phyloP scores from a whole-genome alignment of 1,140 invertebrate genomes.

The Caenorhabditis briggsae region DNA sequence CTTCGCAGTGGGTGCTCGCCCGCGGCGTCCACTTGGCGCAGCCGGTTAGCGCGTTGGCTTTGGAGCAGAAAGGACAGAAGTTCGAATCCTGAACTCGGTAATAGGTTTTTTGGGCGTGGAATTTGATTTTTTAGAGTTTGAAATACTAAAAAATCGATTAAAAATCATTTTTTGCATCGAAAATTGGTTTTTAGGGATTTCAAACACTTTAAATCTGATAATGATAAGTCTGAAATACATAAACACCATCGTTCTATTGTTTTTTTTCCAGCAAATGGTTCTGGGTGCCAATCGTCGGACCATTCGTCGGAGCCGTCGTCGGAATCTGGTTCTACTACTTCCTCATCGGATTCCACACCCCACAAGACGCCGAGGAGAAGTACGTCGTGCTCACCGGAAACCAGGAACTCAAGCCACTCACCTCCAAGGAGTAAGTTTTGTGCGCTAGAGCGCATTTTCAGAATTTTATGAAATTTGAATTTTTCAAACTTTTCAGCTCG shows the following conservation, averaged over 20 bases:
- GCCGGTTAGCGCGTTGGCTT: neutral
- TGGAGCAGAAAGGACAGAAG: too few relatives aligned
- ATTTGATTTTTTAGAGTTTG: too few relatives aligned
- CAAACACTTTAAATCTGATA: too few relatives aligned
- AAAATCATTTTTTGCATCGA: too few relatives aligned
- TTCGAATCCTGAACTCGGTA: too few relatives aligned
- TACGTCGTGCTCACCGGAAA: conserved; percentile 65
- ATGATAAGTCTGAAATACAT: neutral
- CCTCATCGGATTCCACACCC: conserved; percentile 83
- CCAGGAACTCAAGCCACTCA: conserved; percentile 63
- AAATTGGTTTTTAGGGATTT: too few relatives aligned
- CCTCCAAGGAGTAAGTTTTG: conserved; percentile 61
- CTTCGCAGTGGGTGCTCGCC: too few relatives aligned
- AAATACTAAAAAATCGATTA: too few relatives aligned
- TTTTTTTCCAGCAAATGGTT: conserved; percentile 79
- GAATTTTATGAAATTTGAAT: neutral
- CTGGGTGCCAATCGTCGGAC: conserved; percentile 81
- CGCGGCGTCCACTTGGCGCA: neutral
- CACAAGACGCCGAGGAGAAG: conserved; percentile 67
- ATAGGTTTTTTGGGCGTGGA: too few relatives aligned
- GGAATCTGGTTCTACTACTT: conserved; percentile 80
- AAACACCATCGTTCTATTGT: conserved; percentile 54
- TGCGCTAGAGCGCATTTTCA: neutral
- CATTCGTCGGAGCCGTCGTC: conserved; percentile 80
- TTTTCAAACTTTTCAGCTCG: neutral